A percentile compares a stretch with the other conserved stretches of the same genome.
phyloP scores from a whole-genome alignment of 1,140 invertebrate genomes.

The Spodoptera litura region DNA sequence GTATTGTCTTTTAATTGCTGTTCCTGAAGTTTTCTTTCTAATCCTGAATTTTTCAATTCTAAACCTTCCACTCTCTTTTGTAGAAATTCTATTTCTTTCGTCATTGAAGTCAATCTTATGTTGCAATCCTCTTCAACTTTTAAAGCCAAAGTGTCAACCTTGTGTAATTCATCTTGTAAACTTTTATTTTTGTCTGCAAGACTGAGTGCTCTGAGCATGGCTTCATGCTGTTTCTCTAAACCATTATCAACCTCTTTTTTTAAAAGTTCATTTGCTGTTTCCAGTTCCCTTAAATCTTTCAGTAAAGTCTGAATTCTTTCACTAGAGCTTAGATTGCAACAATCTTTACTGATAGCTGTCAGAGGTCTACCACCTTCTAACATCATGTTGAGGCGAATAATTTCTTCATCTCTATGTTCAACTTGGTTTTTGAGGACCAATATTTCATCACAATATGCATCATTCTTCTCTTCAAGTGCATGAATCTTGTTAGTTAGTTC shows the following conservation, averaged over 20 bases:
- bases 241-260: conserved; percentile 86
- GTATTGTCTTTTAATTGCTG: conserved; percentile 54
- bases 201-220: conserved; percentile 89
- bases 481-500: conserved; percentile 69
- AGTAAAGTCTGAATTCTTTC: conserved; percentile 69
- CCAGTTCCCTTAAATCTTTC: conserved; percentile 85
- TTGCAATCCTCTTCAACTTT: conserved; percentile 90
- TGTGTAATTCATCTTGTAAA: conserved; percentile 89
- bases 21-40: conserved; percentile 68
- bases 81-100: conserved; percentile 71
- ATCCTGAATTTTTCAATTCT: conserved; percentile 68
- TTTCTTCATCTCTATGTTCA: conserved; percentile 88
- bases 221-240: conserved; percentile 90
- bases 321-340: conserved; percentile 83
- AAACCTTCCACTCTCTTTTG: conserved; percentile 73
- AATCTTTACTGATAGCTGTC: conserved; percentile 86
- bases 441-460: conserved; percentile 76
- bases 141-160: conserved; percentile 89
- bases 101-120: conserved; percentile 75
- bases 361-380: conserved; percentile 88
- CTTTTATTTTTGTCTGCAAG: conserved; percentile 89
- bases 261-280: conserved; percentile 85
- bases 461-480: conserved; percentile 72
- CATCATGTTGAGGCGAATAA: conserved; percentile 87
- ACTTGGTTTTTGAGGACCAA: conserved; percentile 78